Base-by-base conservation (phyloP, 2,113 vertebrate species). In the Synchiropus splendidus region DNA sequence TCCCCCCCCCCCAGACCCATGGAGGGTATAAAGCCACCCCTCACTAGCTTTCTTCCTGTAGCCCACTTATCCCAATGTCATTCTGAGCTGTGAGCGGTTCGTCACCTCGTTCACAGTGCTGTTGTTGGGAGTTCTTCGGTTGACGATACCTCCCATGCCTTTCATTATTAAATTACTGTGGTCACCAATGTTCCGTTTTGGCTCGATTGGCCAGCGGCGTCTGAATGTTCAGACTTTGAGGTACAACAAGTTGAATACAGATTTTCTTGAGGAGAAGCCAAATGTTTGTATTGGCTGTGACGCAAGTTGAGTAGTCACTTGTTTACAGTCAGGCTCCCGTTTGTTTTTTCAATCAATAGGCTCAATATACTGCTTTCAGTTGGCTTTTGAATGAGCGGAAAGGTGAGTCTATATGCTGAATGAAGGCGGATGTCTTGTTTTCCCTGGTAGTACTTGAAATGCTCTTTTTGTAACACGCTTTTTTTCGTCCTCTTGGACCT, bases 21-120 rank as follows among this genome's bases (percentile, higher is more conserved):
- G 60, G 68, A 74, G 74, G 77, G 77, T 80, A 83, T 72, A 76
- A 77, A 84, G 72, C 66, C 45, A 74, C 77, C 77, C 61, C 64
- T 63, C 61, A 49, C 46, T 42, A 58, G 61, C 58, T 53, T 53
- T 54, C 61, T 54, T 56, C 59, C 56, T 39, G 27, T 63, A 48
- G 49, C 51, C 64, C 56, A 64, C 60, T 75, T 74, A 74, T 66
- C 65, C 55, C 36, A 31, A 27, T 70, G 51, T 62, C 61, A 36
- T 52, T 63, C 56, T 57, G 45, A 54, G 36, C 60, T 70, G 58
- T 72, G 55, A 66, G 72, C 58, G 58, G 61, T 64, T 54, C 56
- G 14, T 64, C 38, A 37, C 42, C 31, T 36, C 2, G 40, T 47
- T 46, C 32, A 50, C 37, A 21, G 60, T 16, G 36, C 21, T 34